phyloP scores from a whole-genome alignment of 2,888 invertebrate genomes.

The Microchrysa polita region DNA sequence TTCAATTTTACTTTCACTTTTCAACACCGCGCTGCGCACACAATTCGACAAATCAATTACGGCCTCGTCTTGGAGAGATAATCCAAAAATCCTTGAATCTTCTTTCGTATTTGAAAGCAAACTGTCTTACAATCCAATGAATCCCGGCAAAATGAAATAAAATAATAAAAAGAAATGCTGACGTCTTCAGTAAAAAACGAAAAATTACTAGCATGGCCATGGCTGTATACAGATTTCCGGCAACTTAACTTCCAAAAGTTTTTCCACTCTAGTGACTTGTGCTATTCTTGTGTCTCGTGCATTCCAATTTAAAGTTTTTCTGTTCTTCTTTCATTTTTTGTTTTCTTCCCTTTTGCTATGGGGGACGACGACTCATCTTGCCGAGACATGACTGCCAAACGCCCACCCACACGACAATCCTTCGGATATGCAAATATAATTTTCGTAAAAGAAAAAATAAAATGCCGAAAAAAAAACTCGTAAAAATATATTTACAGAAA shows the following conservation, averaged over 20 bases:
- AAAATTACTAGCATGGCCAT: too few species aligned
- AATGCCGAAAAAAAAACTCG: too few species aligned
- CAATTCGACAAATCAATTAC: conserved; percentile 43
- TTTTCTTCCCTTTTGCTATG: too few species aligned
- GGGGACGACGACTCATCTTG: too few species aligned
- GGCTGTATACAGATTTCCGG: conserved; percentile 43
- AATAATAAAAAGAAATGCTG: conserved; percentile 1
- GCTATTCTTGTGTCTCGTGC: conserved; percentile 46
- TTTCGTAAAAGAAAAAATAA: conserved; percentile 19
- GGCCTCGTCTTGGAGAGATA: conserved; percentile 32
- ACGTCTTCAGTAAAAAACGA: conserved; percentile 7
- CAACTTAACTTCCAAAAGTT: conserved; percentile 50
- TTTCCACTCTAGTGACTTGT: conserved; percentile 49
- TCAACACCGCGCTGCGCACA: too few species aligned
- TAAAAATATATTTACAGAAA: conserved; percentile 27
- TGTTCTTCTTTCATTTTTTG: too few species aligned
- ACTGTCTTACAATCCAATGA: background rate
- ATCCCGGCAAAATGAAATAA: too few species aligned
- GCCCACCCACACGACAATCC: background rate
- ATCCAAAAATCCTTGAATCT: conserved; percentile 29
- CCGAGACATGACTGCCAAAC: too few species aligned
- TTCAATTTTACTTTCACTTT: conserved; percentile 21
- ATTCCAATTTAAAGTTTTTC: conserved; percentile 50
- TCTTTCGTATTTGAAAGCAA: conserved; percentile 4
- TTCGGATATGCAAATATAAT: conserved; percentile 27